Conservation (phyloP, 2,797 vertebrate species). For the Silurus lanzhouensis region DNA sequence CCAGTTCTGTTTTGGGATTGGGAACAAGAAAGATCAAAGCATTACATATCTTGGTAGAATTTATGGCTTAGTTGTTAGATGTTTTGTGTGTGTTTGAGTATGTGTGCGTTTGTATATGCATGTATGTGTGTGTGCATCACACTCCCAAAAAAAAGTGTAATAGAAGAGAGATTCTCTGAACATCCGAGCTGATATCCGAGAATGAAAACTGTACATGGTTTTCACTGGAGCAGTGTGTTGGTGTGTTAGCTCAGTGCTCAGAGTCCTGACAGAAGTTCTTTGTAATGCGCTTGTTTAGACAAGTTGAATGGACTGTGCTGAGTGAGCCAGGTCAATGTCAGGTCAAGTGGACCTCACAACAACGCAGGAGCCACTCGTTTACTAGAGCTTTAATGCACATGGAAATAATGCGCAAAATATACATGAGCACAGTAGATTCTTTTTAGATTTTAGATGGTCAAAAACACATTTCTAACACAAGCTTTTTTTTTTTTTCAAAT, state of each 20-base stretch:
- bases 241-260: conserved; percentile 38
- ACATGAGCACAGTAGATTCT: background rate
- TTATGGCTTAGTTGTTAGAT: background rate
- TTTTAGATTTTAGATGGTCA: background rate
- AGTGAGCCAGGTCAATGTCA: conserved; percentile 57
- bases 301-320: conserved; percentile 52
- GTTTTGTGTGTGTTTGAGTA: background rate
- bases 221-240: background rate
- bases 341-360: conserved; percentile 57
- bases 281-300: conserved; percentile 57
- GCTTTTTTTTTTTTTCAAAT: too few species aligned
- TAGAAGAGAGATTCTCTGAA: conserved; percentile 3
- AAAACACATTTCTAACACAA: background rate
- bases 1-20: background rate
- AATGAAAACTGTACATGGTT: background rate
- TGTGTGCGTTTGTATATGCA: too few species aligned
- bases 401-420: conserved; percentile 9
- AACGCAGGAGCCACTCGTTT: conserved; percentile 48
- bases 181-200: background rate
- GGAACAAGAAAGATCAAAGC: background rate
- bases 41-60: background rate
- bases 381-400: conserved; percentile 5
- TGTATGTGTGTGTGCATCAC: background rate
- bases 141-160: background rate
- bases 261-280: conserved; percentile 54